phyloP scores from a whole-genome alignment of 23 tunicate genomes.

The Halocynthia roretzi region DNA sequence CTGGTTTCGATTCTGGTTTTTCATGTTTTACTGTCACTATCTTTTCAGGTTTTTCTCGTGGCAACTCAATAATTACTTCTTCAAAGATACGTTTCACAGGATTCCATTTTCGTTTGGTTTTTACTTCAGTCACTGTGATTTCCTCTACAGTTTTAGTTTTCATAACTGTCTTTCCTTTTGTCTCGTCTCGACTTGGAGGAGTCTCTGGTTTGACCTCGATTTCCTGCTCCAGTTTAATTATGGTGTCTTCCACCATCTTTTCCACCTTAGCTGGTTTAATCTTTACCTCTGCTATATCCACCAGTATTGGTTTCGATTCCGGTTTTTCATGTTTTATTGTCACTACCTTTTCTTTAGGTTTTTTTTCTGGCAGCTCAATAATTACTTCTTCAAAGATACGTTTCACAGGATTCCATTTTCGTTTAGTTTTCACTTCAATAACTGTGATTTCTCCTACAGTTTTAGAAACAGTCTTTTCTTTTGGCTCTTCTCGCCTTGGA shows the following conservation, averaged over 20 bases:
- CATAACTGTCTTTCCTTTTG: neutral
- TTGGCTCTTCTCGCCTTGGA: neutral
- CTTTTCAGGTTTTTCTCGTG: conserved; percentile 5
- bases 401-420: conserved; percentile 51
- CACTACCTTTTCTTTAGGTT: neutral
- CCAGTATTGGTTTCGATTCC: neutral
- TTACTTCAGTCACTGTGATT: conserved; percentile 8
- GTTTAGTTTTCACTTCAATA: conserved; percentile 6
- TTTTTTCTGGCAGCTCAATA: conserved; percentile 16
- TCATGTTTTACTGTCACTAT: neutral
- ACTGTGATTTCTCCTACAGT: conserved; percentile 17
- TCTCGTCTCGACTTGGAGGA: neutral
- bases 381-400: conserved; percentile 42
- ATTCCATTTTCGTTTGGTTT: conserved; percentile 59
- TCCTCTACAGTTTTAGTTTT: conserved; percentile 3
- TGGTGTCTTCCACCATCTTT: neutral
- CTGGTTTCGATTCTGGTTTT: neutral
- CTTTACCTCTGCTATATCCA: too few relatives aligned
- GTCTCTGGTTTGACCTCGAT: neutral
- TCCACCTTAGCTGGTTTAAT: neutral
- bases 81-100: conserved; percentile 56
- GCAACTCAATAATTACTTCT: conserved; percentile 25
- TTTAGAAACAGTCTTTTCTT: neutral
- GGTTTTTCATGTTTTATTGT: neutral
- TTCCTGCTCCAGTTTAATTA: neutral